A percentile compares a stretch with the other conserved stretches of the same genome.
Conservation (phyloP, 2,888 invertebrate genomes). For the Xanthia icteritia region DNA sequence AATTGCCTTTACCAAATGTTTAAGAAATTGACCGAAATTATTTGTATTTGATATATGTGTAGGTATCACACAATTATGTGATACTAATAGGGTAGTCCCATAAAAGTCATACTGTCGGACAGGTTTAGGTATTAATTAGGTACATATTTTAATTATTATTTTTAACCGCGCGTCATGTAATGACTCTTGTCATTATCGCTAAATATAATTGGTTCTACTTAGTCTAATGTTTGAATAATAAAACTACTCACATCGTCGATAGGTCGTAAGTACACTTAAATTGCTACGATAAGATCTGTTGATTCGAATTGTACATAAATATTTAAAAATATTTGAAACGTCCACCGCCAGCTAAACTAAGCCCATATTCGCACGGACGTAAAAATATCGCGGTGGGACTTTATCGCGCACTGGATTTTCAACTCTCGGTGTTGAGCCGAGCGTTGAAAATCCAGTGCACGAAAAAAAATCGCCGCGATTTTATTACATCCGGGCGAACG, state of each 20-base stretch:
- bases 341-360: too few species aligned
- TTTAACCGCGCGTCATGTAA: neutral
- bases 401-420: too few species aligned
- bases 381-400: too few species aligned
- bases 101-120: neutral
- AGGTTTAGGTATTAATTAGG: neutral
- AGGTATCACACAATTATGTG: neutral
- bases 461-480: too few species aligned
- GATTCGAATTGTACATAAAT: neutral
- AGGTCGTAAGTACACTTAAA: slow-evolving; percentile 1
- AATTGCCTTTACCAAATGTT: neutral
- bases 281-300: slow-evolving; percentile 8
- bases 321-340: neutral
- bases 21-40: neutral
- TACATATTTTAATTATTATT: neutral
- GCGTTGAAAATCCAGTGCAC: too few species aligned
- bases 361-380: too few species aligned
- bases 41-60: neutral
- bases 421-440: too few species aligned
- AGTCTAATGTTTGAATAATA: neutral
- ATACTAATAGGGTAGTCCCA: too few species aligned
- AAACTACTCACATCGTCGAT: neutral
- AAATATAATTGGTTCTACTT: slow-evolving; percentile 1
- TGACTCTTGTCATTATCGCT: slow-evolving; percentile 1
- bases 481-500: too few species aligned